Percentiles rank a stretch among this genome's conserved stretches.
Evolutionary conservation across 2,113 vertebrate genomes (phyloP).

Genomic region (Pan paniscus): DNA sequence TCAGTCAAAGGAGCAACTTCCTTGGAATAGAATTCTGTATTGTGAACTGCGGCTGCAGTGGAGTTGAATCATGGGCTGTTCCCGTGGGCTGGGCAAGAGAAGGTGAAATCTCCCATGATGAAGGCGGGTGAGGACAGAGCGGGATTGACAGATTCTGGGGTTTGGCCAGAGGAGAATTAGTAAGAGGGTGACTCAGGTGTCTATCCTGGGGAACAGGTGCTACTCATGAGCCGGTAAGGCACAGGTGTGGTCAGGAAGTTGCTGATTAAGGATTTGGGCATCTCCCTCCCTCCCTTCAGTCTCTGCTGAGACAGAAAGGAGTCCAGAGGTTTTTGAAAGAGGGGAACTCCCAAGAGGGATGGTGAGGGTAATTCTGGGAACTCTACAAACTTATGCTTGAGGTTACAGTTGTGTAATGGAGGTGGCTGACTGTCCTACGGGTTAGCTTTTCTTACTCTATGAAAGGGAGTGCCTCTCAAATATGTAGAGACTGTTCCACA

Average conservation of each 20-base stretch:
- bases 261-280: background rate
- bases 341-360: background rate
- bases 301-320: background rate
- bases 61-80: background rate
- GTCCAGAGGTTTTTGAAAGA: background rate
- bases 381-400: background rate
- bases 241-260: background rate
- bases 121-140: background rate
- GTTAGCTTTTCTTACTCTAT: background rate
- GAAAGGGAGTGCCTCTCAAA: background rate
- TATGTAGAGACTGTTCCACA: background rate
- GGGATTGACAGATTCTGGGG: background rate
- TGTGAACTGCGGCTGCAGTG: background rate
- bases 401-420: background rate
- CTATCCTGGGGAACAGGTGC: background rate
- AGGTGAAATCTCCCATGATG: background rate
- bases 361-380: background rate
- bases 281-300: background rate
- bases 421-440: background rate
- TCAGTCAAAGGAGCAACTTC: background rate
- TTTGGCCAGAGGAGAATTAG: background rate
- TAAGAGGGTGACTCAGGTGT: background rate
- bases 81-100: background rate
- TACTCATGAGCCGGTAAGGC: background rate
- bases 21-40: background rate